phyloP scores from a whole-genome alignment of 2,888 invertebrate species.

The Cryptops parisi region DNA sequence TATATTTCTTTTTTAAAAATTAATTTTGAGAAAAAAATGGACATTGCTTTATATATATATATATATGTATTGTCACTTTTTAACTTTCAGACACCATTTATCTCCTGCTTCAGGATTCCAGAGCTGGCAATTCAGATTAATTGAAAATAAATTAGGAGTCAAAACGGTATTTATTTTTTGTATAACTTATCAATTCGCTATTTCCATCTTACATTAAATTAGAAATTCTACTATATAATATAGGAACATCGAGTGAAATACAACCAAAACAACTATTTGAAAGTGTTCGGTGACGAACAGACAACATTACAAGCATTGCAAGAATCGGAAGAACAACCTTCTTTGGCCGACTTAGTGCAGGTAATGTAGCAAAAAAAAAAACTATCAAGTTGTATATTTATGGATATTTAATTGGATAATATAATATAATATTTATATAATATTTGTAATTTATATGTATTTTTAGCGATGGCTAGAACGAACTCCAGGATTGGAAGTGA shows the following conservation, averaged over 20 bases:
- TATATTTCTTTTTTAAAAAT: neutral
- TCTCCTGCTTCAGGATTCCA: conserved; percentile 97
- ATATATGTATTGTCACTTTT: no score
- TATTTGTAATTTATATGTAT: no score
- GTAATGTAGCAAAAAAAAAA: no score
- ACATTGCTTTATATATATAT: no score
- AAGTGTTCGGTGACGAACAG: conserved; percentile 64
- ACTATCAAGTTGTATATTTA: no score
- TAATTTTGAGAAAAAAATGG: neutral
- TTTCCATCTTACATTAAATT: no score
- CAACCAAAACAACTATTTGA: conserved; percentile 72
- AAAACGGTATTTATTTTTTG: conserved; percentile 33
- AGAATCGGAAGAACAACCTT: conserved; percentile 67
- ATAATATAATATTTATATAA: conserved; percentile 23
- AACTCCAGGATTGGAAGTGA: conserved; percentile 73
- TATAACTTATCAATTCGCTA: neutral
- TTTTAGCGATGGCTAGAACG: conserved; percentile 68
- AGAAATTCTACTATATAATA: no score
- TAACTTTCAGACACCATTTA: conserved; percentile 52
- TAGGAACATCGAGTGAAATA: conserved; percentile 82
- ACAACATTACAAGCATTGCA: conserved; percentile 44
- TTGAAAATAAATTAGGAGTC: conserved; percentile 80
- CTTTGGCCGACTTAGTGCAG: conserved; percentile 70
- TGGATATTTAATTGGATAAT: no score
- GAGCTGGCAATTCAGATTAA: conserved; percentile 83